These are phyloP conservation scores for Osmerus eperlanus DNA, from an alignment of 2,113 vertebrate species.

Conservation along the genomic window DNA sequence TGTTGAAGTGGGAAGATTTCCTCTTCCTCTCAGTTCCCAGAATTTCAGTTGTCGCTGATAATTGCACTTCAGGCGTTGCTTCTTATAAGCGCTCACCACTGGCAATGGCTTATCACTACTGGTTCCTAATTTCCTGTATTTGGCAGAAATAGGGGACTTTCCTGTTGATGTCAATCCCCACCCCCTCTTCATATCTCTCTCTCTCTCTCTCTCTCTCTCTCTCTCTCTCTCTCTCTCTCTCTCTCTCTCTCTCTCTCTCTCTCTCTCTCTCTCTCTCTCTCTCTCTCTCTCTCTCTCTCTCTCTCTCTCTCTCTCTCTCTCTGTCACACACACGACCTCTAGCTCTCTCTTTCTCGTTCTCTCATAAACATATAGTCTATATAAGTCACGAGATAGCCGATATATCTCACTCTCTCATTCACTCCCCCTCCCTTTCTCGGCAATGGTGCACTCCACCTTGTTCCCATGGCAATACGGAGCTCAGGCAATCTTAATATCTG, in stretches of 20 bases:
- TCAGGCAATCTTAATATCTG: slow-evolving; percentile 54
- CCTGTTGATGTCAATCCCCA: slow-evolving; percentile 11
- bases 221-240: neutral
- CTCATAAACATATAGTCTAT: neutral
- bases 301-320: neutral
- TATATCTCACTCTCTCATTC: slow-evolving; percentile 3
- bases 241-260: neutral
- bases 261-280: neutral
- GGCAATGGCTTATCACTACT: slow-evolving; percentile 1
- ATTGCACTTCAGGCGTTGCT: too few relatives aligned
- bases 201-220: too few relatives aligned
- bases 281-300: neutral
- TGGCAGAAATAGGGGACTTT: slow-evolving; percentile 19
- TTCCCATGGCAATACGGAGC: slow-evolving; percentile 45
- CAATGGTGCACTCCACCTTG: slow-evolving; percentile 31
- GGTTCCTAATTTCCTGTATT: slow-evolving; percentile 12
- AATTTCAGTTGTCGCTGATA: too few relatives aligned
- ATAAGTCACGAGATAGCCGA: neutral
- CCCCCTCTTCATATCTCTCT: neutral
- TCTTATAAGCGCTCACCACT: neutral
- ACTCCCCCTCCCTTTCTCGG: neutral
- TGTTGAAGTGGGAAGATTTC: too few relatives aligned
- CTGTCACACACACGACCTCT: neutral
- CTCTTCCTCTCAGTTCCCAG: too few relatives aligned
- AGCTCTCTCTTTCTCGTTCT: neutral